phyloP scores from a whole-genome alignment of 1,140 invertebrate genomes.

The Hyles vespertilio region DNA sequence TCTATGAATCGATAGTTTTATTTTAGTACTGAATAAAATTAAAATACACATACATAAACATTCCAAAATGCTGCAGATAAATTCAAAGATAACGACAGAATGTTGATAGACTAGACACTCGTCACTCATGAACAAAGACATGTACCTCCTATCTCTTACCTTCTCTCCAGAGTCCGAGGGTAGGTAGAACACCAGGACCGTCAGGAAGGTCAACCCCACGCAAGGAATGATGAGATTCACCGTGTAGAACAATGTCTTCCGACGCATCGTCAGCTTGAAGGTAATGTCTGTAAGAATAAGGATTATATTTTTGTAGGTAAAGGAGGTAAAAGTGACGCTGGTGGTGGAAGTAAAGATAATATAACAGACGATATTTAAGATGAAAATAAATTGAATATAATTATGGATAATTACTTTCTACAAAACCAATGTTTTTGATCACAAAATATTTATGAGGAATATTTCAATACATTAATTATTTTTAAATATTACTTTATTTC shows the following conservation, averaged over 20 bases:
- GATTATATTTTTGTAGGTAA: background rate
- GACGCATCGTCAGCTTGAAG: constrained; percentile 95
- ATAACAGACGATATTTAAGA: no score
- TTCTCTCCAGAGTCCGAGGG: constrained; percentile 99
- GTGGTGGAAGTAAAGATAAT: no score
- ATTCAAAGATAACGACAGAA: constrained; percentile 3
- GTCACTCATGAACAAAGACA: background rate
- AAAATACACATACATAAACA: no score
- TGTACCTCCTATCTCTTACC: constrained; percentile 76
- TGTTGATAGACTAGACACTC: constrained; percentile 7
- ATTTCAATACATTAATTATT: no score
- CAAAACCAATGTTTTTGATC: no score
- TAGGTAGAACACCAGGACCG: constrained; percentile 98
- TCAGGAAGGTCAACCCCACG: constrained; percentile 97
- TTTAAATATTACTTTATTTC: no score
- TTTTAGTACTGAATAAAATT: no score
- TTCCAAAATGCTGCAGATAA: background rate
- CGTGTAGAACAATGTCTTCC: constrained; percentile 97
- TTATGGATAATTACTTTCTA: no score
- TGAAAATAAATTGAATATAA: no score
- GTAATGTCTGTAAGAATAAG: constrained; percentile 63
- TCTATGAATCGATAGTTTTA: no score
- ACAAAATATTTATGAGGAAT: no score
- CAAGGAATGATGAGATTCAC: constrained; percentile 97
- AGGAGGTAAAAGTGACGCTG: background rate